Base-by-base conservation (phyloP, 2,888 invertebrate species). In the Erebia epiphron region DNA sequence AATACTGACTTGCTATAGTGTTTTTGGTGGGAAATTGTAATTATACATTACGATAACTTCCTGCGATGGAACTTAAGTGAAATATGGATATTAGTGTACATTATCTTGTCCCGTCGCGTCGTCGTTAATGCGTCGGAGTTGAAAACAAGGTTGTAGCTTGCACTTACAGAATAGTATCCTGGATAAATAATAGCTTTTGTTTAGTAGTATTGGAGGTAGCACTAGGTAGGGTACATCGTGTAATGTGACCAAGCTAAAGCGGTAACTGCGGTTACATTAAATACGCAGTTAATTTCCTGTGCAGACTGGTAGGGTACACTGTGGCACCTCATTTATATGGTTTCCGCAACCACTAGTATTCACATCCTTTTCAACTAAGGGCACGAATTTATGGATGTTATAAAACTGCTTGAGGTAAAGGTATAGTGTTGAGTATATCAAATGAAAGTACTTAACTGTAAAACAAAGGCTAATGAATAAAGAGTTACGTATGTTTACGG, bases 241-340 rank as follows among this genome's bases (percentile, higher is more conserved):
- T 63, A 60, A 68, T 60, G 60, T 62, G 61, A 66, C 66, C 56
- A 65, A 70, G 69, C 65, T 70, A 49, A 70, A 68, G 52, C 67
- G 63, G 67, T 75, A 62, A 43, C 65, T 71, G 73, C 58, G 75
- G 75, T 73, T 66, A 69, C 52, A 62, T 72, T 68, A 70, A 75
- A 71, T 67, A 69, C 67, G 68, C 68, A 71, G 61, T 73, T 75
- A 79, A 78, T 82, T 80, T 80, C 80, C 75, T 74, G 71, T 67
- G 71, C 75, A 61, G 69, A 65, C 64, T 43, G 63, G 67, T 65
- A 72, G 75, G 74, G 72, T 74, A 73, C 72, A 68, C 57, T 68
- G 58, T 54, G 69, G 68, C 71, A 75, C 61, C 64, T 70, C 68
- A 69, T 61, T 68, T 73, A 72, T 75, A 75, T 46, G 74, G 75